Evolutionary conservation across 2,888 invertebrate genomes (phyloP), one percentile per base, ranked within the genome.

Genomic region (Tuta absoluta): DNA sequence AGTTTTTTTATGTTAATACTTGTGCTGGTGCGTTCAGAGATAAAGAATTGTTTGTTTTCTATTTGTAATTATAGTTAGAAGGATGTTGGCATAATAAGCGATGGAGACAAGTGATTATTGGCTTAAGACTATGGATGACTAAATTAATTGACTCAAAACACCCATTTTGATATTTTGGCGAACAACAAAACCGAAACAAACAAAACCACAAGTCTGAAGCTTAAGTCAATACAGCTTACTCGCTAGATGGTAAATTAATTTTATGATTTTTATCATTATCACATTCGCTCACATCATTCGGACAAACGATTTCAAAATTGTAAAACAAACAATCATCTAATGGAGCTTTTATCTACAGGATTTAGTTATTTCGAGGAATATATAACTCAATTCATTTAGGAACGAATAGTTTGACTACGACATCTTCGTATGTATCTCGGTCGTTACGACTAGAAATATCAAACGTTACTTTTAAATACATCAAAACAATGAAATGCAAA

Each of bases 101-200:
- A 84, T 82, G 80, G 76, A 78, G 72, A 77, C 77, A 77, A 79
- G 80, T 74, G 71, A 71, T 68, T 75, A 76, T 80, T 81, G 70
- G 82, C 87, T 86, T 90, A 88, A 74, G 70, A 67, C 85, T 90
- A 89, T 85, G 81, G 84, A 89, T 91, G 90, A 90, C 91, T 87
- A 90, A 91, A 87, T 84, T 91, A 91, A 91, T 91, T 91, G 90
- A 91, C 90, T 85, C 78, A 78, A 84, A 86, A 81, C 75, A 74
- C 79, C 81, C 75, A 75, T 77, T 78, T 77, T 73, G 76, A 78
- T 74, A 76, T 76, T 80, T 86, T 85, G 86, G 86, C 83, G 81
- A 80, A 82, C 68, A 77, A 81, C 69, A 72, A 73, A 75, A 79
- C 69, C 64, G 70, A 70, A 53, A 7, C 23, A 66, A 69, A 53